Conservation (phyloP, 2,113 vertebrate genomes). For the Poeciliopsis retropinna region DNA sequence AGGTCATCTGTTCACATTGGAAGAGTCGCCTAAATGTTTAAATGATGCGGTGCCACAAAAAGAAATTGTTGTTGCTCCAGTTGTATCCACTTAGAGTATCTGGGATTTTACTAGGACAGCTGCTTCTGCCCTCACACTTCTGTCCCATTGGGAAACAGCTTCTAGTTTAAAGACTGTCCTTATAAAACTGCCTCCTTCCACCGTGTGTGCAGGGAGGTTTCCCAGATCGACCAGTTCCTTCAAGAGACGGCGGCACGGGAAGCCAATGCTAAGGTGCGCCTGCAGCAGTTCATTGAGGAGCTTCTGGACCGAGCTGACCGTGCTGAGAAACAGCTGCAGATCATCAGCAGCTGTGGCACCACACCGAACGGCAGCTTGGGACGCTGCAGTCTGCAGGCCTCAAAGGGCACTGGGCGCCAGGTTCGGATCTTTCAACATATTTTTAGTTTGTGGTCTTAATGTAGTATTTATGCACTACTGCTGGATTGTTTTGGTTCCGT, state of each 20-base stretch:
- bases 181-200: background rate
- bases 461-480: background rate
- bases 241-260: slow-evolving; percentile 95
- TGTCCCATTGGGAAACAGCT: background rate
- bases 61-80: background rate
- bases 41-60: background rate
- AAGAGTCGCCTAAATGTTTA: background rate
- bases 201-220: slow-evolving; percentile 87
- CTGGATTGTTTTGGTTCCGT: background rate
- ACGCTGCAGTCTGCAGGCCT: slow-evolving; percentile 84
- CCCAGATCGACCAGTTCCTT: slow-evolving; percentile 97
- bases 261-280: slow-evolving; percentile 93
- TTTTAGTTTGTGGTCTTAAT: background rate
- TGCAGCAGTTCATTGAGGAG: slow-evolving; percentile 99
- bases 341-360: slow-evolving; percentile 96
- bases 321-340: slow-evolving; percentile 95
- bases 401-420: slow-evolving; percentile 82
- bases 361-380: slow-evolving; percentile 94
- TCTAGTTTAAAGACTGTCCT: background rate
- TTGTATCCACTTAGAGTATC: background rate
- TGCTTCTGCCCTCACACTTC: background rate
- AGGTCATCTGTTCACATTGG: background rate
- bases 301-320: slow-evolving; percentile 95
- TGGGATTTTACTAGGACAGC: background rate
- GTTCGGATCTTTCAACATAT: slow-evolving; percentile 53